A percentile compares a stretch with the other conserved stretches of the same genome.
Conservation (phyloP, 2,113 vertebrate genomes). For the Platichthys stellatus region DNA sequence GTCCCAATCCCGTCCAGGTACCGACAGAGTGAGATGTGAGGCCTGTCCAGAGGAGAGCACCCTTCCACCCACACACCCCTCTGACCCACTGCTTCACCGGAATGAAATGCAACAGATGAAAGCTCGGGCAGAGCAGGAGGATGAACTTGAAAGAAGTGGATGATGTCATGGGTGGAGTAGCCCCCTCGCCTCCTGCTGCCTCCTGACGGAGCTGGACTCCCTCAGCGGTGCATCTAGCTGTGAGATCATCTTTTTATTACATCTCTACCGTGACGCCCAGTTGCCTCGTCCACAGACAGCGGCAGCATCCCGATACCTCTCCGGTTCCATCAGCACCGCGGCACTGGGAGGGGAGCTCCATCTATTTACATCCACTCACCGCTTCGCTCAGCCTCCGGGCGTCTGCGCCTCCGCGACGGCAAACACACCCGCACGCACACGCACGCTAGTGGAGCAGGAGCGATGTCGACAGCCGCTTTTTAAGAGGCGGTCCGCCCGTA, state of each 20-base stretch:
- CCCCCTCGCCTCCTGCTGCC: slow-evolving; percentile 39
- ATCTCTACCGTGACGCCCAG: slow-evolving; percentile 6
- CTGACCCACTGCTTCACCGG: slow-evolving; percentile 1
- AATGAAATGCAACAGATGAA: slow-evolving; percentile 73
- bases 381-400: slow-evolving; percentile 56
- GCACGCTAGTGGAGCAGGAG: slow-evolving; percentile 31
- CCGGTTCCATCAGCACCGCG: slow-evolving; percentile 38
- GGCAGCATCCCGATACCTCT: slow-evolving; percentile 22
- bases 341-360: slow-evolving; percentile 71
- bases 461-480: slow-evolving; percentile 65
- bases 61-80: not conserved
- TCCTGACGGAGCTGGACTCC: slow-evolving; percentile 44
- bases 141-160: slow-evolving; percentile 76
- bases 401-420: slow-evolving; percentile 57
- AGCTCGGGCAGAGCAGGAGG: slow-evolving; percentile 34
- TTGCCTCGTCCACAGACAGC: too few relatives aligned
- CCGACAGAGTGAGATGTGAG: not conserved
- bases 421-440: not conserved
- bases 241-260: not conserved
- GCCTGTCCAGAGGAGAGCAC: slow-evolving; percentile 12
- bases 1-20: not conserved
- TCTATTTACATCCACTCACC: slow-evolving; percentile 77
- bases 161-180: slow-evolving; percentile 80
- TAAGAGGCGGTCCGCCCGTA: slow-evolving; percentile 64
- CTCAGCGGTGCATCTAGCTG: not conserved